Evolutionary conservation across 2,797 vertebrate species (phyloP), one percentile per base, ranked within the genome.

Genomic region (Amazona ochrocephala): DNA sequence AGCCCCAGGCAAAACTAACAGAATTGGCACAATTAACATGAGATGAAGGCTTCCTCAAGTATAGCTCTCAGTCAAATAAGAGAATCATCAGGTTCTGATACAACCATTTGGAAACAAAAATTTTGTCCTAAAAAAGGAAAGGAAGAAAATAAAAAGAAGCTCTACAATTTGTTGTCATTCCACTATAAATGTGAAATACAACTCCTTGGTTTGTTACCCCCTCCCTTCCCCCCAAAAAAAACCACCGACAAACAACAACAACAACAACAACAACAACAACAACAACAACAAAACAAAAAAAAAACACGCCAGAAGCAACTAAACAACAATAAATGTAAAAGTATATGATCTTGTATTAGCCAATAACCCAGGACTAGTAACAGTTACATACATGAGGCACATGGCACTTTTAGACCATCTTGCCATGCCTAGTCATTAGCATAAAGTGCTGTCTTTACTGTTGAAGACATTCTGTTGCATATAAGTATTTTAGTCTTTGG

Each of bases 291-390:
- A 34, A 34, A 34, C 34, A 34, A 34, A 34, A 34, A 80, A 14
- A 4, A 39, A 66, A 29, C 1, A 0, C 44, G 2, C 1, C 39
- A n/a, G 54, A 84, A 51, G 0, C 1, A 64, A 39, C 32, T 4
- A 67, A 81, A 53, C 2, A 48, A 15, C 66, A 58, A 24, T 34
- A 34, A 47, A 77, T 72, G 5, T 24, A 39, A 26, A 84, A 32
- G 8, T 21, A 41, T 41, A 9, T 12, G 4, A 47, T 41, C 14
- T 7, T 60, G 20, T 34, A 30, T 50, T 60, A 42, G 13, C 15
- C 9, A 67, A 9, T 54, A 78, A 34, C 2, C 3, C 5, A 65
- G 22, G 10, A 70, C 7, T 58, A 71, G 68, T 9, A 7, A 26
- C 4, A 34, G 5, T 7, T 53, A 14, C 5, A 15, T 27, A 12